These are phyloP conservation scores for Grapholita molesta DNA, from an alignment of 1,140 invertebrate species.

Conservation along the genomic window DNA sequence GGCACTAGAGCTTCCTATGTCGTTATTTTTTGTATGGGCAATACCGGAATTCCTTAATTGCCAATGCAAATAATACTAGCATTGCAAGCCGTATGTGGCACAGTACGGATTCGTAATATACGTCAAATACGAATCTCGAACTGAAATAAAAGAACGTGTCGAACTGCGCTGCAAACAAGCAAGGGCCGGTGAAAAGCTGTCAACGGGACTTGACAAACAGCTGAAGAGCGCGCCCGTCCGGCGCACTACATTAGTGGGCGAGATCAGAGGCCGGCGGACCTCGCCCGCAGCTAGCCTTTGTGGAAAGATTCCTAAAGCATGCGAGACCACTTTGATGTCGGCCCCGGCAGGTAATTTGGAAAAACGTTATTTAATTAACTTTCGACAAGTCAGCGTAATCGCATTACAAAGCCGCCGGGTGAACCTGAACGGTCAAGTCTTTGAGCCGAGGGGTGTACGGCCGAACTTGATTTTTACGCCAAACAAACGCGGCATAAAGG, in stretches of 20 bases:
- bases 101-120: neutral
- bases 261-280: constrained; percentile 50
- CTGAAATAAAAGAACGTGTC: constrained; percentile 7
- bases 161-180: neutral
- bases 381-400: constrained; percentile 75
- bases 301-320: constrained; percentile 63
- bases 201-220: constrained; percentile 41
- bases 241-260: constrained; percentile 40
- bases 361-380: constrained; percentile 78
- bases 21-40: neutral
- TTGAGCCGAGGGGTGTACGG: constrained; percentile 44
- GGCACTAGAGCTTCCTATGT: too few species aligned
- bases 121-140: neutral
- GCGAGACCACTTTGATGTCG: constrained; percentile 65
- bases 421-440: constrained; percentile 66
- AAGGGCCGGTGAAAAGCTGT: constrained; percentile 8
- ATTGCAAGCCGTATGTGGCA: too few species aligned
- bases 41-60: too few species aligned
- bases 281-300: constrained; percentile 67
- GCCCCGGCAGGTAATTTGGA: constrained; percentile 70
- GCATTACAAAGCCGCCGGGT: constrained; percentile 70
- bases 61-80: too few species aligned
- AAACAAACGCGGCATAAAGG: constrained; percentile 62
- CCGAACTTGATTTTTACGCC: constrained; percentile 69
- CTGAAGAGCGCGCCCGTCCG: constrained; percentile 58